Evolutionary conservation across 2,888 invertebrate species (phyloP), one percentile per base, ranked within the genome.

Genomic region (Loripinus fragilis): DNA sequence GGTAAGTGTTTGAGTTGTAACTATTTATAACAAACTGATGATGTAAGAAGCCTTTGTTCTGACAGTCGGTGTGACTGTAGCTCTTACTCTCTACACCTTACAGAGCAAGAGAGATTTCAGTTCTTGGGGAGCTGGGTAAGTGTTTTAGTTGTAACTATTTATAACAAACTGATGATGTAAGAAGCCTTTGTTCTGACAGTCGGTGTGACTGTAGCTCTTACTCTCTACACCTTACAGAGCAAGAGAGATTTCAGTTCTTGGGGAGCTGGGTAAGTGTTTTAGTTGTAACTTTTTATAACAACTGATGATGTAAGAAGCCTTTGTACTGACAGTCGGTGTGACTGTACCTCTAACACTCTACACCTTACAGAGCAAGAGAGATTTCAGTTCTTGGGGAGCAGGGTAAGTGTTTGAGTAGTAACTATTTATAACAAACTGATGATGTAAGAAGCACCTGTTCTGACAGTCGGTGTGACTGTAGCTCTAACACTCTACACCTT

Each of bases 211-310:
- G 94, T 95, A 84, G 95, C 96, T 0, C 95, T 98, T 73, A 97
- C 97, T 0, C 92, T 96, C n/a, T 97, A 96, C 94, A 97, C 97
- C 0, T 95, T 97, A 87, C 97, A 97, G 94, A 96, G 96, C 20
- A 97, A 97, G 91, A 95, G 95, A 70, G 97, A 98, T 94, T 97
- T 97, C 94, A 96, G 96, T 17, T 95, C 96, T 76, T 94, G 96
- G 92, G 96, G 96, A 91, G 96, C 96, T 92, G 96, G 96, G 96
- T 97, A 93, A 95, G 95, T 93, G 30, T n/a, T n/a, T n/a, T n/a
- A n/a, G n/a, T n/a, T n/a, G 96, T 97, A 10, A 96, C 97, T 0
- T 96, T 96, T 94, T 97, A 96, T 94, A 96, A 97, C 85, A 95
- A n/a, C n/a, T n/a, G n/a, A n/a, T 96, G 55, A 97, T 97, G 3